These are phyloP conservation scores for Nemotelus pantherinus DNA, from an alignment of 2,888 invertebrate species.

Conservation along the genomic window DNA sequence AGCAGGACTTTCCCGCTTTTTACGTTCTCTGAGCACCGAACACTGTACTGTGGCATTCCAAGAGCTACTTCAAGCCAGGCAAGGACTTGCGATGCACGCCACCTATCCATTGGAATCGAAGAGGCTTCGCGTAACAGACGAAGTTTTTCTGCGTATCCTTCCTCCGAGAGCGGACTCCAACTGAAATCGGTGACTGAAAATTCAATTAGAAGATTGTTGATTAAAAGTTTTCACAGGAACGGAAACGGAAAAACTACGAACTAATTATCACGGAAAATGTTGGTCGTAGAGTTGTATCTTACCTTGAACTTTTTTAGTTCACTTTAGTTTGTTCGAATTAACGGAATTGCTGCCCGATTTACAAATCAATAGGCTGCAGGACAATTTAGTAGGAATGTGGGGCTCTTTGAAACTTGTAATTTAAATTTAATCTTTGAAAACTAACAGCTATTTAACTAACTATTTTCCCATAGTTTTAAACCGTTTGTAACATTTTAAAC, in stretches of 20 bases:
- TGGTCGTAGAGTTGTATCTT: background rate
- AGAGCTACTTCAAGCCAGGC: slow-evolving; percentile 95
- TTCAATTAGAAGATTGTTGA: slow-evolving; percentile 1
- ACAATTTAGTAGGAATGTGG: no score
- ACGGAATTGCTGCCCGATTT: no score
- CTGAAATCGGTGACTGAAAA: slow-evolving; percentile 59
- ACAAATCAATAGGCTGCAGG: no score
- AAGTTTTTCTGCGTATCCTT: slow-evolving; percentile 63
- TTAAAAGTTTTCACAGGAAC: background rate
- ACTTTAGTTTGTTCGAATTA: no score
- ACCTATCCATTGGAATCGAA: slow-evolving; percentile 85
- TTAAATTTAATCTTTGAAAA: no score
- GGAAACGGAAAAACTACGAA: background rate
- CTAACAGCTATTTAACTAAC: no score
- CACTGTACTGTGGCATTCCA: slow-evolving; percentile 93
- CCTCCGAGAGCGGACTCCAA: slow-evolving; percentile 64
- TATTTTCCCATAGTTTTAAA: no score
- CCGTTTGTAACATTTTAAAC: no score
- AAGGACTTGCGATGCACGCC: slow-evolving; percentile 92
- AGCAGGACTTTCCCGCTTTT: slow-evolving; percentile 95
- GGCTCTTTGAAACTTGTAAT: no score
- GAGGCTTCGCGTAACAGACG: slow-evolving; percentile 79
- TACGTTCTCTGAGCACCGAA: slow-evolving; percentile 90
- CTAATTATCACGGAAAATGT: slow-evolving; percentile 16
- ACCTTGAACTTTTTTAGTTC: no score